Conservation (phyloP, 2,888 invertebrate species). For the Eilema caniola region DNA sequence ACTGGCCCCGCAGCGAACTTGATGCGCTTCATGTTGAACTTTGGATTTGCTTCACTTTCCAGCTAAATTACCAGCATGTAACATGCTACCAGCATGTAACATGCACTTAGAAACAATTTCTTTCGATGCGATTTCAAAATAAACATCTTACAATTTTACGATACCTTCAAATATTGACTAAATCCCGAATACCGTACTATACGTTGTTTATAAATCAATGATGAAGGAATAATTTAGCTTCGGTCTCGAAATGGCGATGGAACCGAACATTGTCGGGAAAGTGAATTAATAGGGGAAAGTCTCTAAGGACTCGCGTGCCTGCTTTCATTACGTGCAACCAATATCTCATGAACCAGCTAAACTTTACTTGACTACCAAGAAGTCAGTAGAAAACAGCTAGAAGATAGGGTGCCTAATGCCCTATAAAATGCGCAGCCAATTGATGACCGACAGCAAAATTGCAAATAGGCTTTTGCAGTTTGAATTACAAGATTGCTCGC, state of each 20-base stretch:
- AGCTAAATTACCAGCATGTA: constrained; percentile 25
- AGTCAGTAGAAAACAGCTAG: constrained; percentile 17
- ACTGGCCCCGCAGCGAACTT: constrained; percentile 45
- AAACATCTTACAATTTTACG: constrained; percentile 3
- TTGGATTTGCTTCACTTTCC: constrained; percentile 42
- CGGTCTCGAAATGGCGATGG: constrained; percentile 40
- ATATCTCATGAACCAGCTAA: constrained; percentile 54
- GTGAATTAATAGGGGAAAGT: constrained; percentile 84
- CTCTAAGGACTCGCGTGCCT: constrained; percentile 76
- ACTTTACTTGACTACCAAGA: constrained; percentile 28
- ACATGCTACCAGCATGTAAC: too few relatives aligned
- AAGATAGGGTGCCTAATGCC: constrained; percentile 37
- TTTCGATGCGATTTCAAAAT: background rate
- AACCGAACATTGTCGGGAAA: constrained; percentile 70
- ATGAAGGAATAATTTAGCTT: constrained; percentile 18
- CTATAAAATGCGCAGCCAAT: constrained; percentile 61
- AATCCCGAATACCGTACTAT: background rate
- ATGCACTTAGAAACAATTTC: background rate
- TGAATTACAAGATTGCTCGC: constrained; percentile 79
- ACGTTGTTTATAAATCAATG: background rate
- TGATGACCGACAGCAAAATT: constrained; percentile 60
- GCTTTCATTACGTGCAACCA: constrained; percentile 69
- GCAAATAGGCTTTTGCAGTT: constrained; percentile 77
- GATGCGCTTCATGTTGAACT: constrained; percentile 55
- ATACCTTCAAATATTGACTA: background rate